Percentiles rank a stretch among this genome's conserved stretches.
These are phyloP conservation scores for Pipa parva DNA, from an alignment of 2,113 vertebrate species.

Conservation along the genomic window DNA sequence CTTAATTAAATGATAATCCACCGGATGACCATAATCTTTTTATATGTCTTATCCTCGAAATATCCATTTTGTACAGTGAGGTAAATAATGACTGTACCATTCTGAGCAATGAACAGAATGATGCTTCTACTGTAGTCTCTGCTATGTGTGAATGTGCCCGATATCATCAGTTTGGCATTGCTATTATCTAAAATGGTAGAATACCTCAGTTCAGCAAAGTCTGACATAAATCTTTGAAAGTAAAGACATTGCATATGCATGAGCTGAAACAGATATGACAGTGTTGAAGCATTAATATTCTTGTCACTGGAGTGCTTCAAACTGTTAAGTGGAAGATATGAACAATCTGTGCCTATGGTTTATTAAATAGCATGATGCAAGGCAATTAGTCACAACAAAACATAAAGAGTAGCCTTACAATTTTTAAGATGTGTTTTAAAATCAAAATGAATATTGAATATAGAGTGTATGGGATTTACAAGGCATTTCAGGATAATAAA, in stretches of 20 bases:
- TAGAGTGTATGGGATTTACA: background rate
- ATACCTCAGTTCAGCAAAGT: slow-evolving; percentile 98
- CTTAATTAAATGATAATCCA: slow-evolving; percentile 99
- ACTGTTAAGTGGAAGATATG: slow-evolving; percentile 97
- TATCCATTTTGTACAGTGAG: slow-evolving; percentile 73
- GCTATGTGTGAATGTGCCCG: slow-evolving; percentile 74
- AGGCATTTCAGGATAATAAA: background rate
- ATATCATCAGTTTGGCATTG: slow-evolving; percentile 98
- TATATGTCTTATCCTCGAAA: slow-evolving; percentile 81
- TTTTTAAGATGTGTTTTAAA: slow-evolving; percentile 32
- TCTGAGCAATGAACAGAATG: slow-evolving; percentile 53
- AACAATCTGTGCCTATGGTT: slow-evolving; percentile 90
- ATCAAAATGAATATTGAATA: slow-evolving; percentile 52
- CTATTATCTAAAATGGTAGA: slow-evolving; percentile 99
- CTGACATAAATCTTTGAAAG: slow-evolving; percentile 99
- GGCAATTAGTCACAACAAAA: slow-evolving; percentile 86
- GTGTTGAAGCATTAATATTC: slow-evolving; percentile 99
- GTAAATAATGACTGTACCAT: slow-evolving; percentile 68
- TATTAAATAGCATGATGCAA: slow-evolving; percentile 82
- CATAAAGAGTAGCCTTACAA: slow-evolving; percentile 46
- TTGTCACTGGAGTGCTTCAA: slow-evolving; percentile 98
- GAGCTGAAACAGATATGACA: slow-evolving; percentile 99
- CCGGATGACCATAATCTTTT: slow-evolving; percentile 89
- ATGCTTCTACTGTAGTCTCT: slow-evolving; percentile 58
- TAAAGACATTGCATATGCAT: slow-evolving; percentile 99